phyloP scores from a whole-genome alignment of 2,113 vertebrate species.

The Camelus dromedarius region DNA sequence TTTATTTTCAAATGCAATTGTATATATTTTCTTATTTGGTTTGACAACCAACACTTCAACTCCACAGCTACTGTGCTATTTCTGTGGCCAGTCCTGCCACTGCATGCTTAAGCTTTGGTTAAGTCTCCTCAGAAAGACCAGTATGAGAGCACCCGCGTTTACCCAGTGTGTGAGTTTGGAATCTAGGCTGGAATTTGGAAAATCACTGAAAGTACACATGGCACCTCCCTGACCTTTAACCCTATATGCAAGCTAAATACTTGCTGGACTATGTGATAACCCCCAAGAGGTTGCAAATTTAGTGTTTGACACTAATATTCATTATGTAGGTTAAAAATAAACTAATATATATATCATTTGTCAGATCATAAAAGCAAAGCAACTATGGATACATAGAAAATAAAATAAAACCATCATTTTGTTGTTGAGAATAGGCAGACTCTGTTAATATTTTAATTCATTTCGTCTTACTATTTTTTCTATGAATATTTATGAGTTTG shows the following conservation, averaged over 20 bases:
- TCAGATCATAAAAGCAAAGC: background rate
- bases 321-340: background rate
- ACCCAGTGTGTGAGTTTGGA: background rate
- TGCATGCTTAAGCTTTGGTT: background rate
- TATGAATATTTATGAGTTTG: background rate
- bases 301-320: background rate
- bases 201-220: background rate
- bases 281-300: background rate
- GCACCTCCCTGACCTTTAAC: background rate
- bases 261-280: background rate
- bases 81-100: background rate
- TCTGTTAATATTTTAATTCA: background rate
- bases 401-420: background rate
- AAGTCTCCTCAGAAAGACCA: background rate
- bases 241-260: background rate
- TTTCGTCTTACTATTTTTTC: constrained; percentile 8
- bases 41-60: background rate
- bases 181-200: background rate
- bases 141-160: background rate
- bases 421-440: background rate
- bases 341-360: background rate
- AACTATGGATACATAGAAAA: background rate
- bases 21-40: background rate
- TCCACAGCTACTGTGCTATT: background rate
- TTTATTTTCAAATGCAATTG: background rate